These are phyloP conservation scores for Cercocebus atys DNA, from an alignment of 2,113 vertebrate genomes.

Conservation along the genomic window DNA sequence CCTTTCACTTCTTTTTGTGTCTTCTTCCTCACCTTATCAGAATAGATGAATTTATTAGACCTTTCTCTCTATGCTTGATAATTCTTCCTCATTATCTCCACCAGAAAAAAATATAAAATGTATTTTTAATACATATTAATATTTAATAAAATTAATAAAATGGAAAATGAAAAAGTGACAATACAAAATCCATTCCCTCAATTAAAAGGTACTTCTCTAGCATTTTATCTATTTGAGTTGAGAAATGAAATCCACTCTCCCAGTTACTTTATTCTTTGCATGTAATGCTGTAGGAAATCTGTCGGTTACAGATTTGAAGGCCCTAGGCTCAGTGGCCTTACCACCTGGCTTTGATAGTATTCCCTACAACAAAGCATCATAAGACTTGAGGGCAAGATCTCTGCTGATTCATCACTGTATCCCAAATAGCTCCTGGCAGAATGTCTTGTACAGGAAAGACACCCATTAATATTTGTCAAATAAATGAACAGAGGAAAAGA, in stretches of 20 bases:
- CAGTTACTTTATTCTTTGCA: slow-evolving; percentile 6
- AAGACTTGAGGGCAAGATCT: slow-evolving; percentile 25
- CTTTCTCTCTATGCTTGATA: background rate
- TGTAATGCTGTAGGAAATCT: background rate
- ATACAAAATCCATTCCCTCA: background rate
- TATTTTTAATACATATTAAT: background rate
- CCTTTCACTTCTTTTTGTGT: background rate
- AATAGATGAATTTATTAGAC: background rate
- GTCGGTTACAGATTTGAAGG: background rate
- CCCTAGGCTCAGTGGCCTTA: slow-evolving; percentile 1
- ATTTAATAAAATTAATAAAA: background rate
- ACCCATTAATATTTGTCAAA: slow-evolving; percentile 64
- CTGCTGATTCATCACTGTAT: slow-evolving; percentile 31
- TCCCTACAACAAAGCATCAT: slow-evolving; percentile 31
- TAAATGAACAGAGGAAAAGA: slow-evolving; percentile 49
- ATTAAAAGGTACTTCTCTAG: background rate
- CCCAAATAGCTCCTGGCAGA: slow-evolving; percentile 45
- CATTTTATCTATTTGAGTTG: slow-evolving; percentile 21
- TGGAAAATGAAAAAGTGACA: background rate
- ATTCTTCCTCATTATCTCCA: slow-evolving; percentile 9
- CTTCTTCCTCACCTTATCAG: background rate
- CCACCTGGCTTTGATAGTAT: slow-evolving; percentile 48
- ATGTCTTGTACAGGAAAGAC: slow-evolving; percentile 39
- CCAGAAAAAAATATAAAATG: background rate
- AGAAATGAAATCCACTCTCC: background rate